Evolutionary conservation across 30 jellyfish, hydroid and myxozoan species (phyloP).

Genomic region (Aurelia sp.): DNA sequence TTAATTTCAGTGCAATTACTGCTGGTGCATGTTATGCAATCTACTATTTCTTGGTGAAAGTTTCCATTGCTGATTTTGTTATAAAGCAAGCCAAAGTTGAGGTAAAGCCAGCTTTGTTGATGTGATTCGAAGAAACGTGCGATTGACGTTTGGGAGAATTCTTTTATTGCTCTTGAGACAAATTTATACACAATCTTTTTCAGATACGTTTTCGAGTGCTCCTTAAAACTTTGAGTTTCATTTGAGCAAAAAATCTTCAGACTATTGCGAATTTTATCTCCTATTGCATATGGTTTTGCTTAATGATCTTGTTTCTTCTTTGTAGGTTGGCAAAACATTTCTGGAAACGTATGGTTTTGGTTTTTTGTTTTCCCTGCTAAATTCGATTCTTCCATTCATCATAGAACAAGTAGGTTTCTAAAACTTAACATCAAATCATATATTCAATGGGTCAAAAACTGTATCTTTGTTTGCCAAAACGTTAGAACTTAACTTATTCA

Average conservation of each 20-base stretch:
- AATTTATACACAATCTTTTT: no score
- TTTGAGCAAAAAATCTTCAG: no score
- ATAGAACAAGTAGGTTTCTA: constrained; percentile 25
- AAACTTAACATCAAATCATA: no score
- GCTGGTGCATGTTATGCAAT: constrained; percentile 69
- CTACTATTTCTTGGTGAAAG: constrained; percentile 39
- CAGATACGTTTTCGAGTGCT: no score
- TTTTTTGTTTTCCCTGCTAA: constrained; percentile 37
- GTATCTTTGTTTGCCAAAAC: no score
- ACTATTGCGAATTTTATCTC: no score
- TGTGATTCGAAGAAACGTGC: neutral
- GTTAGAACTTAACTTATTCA: no score
- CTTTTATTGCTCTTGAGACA: no score
- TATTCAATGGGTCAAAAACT: no score
- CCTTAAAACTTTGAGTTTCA: no score
- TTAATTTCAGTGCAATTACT: constrained; percentile 15
- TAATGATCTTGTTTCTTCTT: neutral
- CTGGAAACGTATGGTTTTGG: constrained; percentile 61
- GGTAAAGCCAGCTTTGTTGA: neutral
- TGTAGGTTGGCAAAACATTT: constrained; percentile 57
- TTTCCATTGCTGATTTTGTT: constrained; percentile 51
- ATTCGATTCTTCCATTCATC: constrained; percentile 38
- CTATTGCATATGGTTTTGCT: no score
- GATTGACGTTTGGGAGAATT: neutral
- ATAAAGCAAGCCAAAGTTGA: constrained; percentile 50